Percentiles rank a stretch among this genome's conserved stretches.
Conservation (phyloP, 2,888 invertebrate species). For the Hypercompe scribonia region DNA sequence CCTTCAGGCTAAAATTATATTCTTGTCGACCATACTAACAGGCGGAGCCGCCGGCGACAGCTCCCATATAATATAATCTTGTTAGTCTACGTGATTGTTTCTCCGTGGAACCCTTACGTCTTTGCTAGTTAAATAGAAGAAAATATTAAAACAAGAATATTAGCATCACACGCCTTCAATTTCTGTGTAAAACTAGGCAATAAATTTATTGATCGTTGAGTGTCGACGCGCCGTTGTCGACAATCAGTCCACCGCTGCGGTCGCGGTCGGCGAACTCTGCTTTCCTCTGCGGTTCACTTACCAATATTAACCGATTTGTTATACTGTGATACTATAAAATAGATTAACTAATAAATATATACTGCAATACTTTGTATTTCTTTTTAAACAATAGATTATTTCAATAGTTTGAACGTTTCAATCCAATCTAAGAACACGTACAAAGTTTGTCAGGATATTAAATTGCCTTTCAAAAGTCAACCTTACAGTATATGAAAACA, state of each 20-base stretch:
- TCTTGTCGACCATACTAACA: too few species aligned
- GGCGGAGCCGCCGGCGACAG: too few species aligned
- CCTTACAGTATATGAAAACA: background rate
- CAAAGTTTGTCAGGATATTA: background rate
- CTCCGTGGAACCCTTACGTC: background rate
- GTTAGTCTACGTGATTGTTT: background rate
- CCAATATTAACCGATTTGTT: constrained; percentile 73
- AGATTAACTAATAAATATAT: background rate
- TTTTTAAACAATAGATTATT: background rate
- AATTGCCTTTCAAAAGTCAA: background rate
- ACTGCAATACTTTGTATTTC: background rate
- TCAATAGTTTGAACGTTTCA: background rate
- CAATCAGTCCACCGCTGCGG: constrained; percentile 23
- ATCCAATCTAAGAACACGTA: background rate
- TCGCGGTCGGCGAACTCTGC: constrained; percentile 50
- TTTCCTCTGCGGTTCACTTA: constrained; percentile 68
- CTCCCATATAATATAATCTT: background rate
- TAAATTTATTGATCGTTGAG: constrained; percentile 62
- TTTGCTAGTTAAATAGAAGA: too few species aligned
- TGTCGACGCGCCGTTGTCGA: constrained; percentile 23
- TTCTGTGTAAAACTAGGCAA: constrained; percentile 55
- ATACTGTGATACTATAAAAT: constrained; percentile 49
- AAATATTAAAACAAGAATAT: too few species aligned
- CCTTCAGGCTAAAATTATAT: too few species aligned
- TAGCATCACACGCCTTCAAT: too few species aligned